These are phyloP conservation scores for Homarus gammarus DNA, from an alignment of 2,888 invertebrate species.

Conservation along the genomic window DNA sequence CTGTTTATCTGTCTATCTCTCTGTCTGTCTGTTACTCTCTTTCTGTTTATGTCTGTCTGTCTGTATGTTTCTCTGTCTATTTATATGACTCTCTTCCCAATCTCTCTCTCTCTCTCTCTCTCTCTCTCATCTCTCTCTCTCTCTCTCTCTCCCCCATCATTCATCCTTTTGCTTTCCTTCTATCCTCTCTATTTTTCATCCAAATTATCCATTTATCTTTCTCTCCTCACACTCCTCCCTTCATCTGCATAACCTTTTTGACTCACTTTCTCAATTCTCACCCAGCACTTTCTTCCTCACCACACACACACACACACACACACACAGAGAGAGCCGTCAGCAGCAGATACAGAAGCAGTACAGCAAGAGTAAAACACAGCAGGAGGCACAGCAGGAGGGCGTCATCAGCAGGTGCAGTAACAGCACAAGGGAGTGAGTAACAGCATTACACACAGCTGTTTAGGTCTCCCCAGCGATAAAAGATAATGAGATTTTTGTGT, in stretches of 20 bases:
- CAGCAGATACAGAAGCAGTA: too few species aligned
- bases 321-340: too few species aligned
- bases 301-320: too few species aligned
- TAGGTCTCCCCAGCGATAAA: too few species aligned
- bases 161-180: background rate
- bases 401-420: too few species aligned
- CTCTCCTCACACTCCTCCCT: background rate
- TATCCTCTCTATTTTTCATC: background rate
- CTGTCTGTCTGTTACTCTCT: slow-evolving; percentile 5
- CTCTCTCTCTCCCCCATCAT: slow-evolving; percentile 8
- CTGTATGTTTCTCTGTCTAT: slow-evolving; percentile 12
- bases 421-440: too few species aligned
- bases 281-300: too few species aligned
- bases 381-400: too few species aligned
- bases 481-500: too few species aligned
- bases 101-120: background rate
- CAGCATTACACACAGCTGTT: too few species aligned
- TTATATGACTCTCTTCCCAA: background rate
- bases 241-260: background rate
- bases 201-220: background rate
- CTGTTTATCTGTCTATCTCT: background rate
- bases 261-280: background rate
- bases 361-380: too few species aligned
- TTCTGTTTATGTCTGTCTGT: background rate
- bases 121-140: slow-evolving; percentile 3